Evolutionary conservation across 2,888 invertebrate species (phyloP), one percentile per base, ranked within the genome.

Genomic region (Scaptomyza polygonia): DNA sequence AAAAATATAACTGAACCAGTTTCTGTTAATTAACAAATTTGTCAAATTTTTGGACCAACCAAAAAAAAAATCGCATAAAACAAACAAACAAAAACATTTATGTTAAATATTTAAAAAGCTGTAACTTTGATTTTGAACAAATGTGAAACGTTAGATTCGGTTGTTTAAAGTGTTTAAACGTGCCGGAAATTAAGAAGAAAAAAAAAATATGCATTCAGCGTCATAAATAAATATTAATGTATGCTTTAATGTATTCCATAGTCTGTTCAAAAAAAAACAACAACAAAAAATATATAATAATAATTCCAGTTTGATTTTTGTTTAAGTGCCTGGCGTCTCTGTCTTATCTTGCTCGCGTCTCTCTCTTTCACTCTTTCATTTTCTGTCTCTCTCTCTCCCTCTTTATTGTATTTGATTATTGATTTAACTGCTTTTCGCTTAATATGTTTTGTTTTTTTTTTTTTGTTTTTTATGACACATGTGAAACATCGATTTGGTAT

Each of bases 1-100:
- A n/a, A n/a, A n/a, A n/a, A n/a, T n/a, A 68, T 67, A 72, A 70
- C 67, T 83, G 76, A 78, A 81, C 75, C 79, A 78, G 85, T 86
- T 86, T 67, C 36, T 16, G 68, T 64, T 78, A 76, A 81, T 84
- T 76, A 72, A 72, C 82, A 61, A 81, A 83, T 83, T 81, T 78
- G 72, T 86, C 82, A 83, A 78, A 73, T 78, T 75, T 78, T 81
- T 81, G 53, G 16, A 7, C 14, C 6, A 36, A 36, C 39, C 7
- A 39, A 39, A 43, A 53, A 11, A 32, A 44, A 54, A 27, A 42
- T 42, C 32, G 32, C n/a, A n/a, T n/a, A n/a, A 51, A 43, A 42
- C 8, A 53, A 7, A 11, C 11, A 43, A 61, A 45, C 11, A 8
- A 12, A 64, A 59, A 54, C n/a, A n/a, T 54, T 58, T 52, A 61